Conservation (phyloP, 2,113 vertebrate genomes). For the Probosciger aterrimus region DNA sequence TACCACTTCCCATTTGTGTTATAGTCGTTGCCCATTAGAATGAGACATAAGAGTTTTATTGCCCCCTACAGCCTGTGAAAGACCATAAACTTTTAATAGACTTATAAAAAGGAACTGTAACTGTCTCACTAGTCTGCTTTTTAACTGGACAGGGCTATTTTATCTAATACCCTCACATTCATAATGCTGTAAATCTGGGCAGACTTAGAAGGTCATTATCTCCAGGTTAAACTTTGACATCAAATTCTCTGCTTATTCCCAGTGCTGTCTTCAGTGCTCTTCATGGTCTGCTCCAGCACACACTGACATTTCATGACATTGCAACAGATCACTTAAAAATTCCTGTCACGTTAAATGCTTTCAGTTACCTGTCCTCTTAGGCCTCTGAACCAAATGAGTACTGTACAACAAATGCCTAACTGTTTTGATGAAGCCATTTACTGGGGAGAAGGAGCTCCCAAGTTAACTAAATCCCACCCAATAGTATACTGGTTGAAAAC, state of each 20-base stretch:
- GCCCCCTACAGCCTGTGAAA: conserved; percentile 25
- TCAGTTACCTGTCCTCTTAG: not conserved
- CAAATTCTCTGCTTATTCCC: not conserved
- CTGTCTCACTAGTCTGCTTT: conserved; percentile 40
- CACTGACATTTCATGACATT: not conserved
- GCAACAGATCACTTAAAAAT: not conserved
- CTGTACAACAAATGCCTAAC: not conserved
- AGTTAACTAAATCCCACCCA: not conserved
- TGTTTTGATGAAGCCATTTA: not conserved
- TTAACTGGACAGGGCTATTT: not conserved
- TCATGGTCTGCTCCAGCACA: not conserved
- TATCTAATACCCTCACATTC: not conserved
- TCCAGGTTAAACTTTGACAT: not conserved
- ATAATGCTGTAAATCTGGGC: not conserved
- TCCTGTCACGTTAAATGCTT: not conserved
- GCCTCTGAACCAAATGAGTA: not conserved
- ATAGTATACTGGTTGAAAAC: not conserved
- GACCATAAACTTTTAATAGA: conserved; percentile 59
- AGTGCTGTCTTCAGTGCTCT: not conserved
- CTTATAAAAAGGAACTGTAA: conserved; percentile 49
- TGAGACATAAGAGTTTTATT: conserved; percentile 47
- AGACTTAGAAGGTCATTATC: not conserved
- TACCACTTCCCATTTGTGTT: not conserved
- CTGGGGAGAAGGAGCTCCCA: not conserved
- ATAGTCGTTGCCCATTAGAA: conserved; percentile 29